phyloP scores from a whole-genome alignment of 2,113 vertebrate genomes.

The Mixornis gularis region DNA sequence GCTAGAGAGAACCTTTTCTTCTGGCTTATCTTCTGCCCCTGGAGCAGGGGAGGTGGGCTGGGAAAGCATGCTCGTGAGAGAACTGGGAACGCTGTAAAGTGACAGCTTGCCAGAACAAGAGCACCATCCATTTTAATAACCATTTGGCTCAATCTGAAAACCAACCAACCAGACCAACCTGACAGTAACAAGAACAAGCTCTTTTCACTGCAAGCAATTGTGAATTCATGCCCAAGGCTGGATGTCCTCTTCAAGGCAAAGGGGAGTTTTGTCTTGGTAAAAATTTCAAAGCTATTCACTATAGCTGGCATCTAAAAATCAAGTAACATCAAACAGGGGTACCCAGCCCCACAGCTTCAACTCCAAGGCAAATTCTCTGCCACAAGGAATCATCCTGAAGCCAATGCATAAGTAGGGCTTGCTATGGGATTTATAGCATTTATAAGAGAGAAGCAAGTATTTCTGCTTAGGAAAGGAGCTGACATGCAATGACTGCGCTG shows the following conservation, averaged over 20 bases:
- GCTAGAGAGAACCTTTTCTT: constrained; percentile 29
- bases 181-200: constrained; percentile 53
- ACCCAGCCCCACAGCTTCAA: not conserved
- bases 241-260: constrained; percentile 50
- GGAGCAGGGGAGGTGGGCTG: not conserved
- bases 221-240: constrained; percentile 49
- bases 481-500: not conserved
- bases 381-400: not conserved
- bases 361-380: constrained; percentile 14
- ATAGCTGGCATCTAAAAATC: not conserved
- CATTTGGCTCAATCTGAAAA: constrained; percentile 63
- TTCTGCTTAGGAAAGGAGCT: not conserved
- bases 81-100: not conserved
- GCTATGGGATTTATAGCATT: not conserved
- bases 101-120: constrained; percentile 60
- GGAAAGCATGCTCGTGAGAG: not conserved
- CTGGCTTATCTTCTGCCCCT: constrained; percentile 30
- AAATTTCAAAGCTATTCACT: constrained; percentile 32
- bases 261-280: constrained; percentile 28
- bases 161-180: constrained; percentile 56
- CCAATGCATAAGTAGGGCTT: not conserved
- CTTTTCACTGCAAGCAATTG: constrained; percentile 22
- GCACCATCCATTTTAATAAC: constrained; percentile 61
- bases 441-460: not conserved
- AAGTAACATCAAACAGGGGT: constrained; percentile 23